Evolutionary conservation across 2,888 invertebrate species (phyloP).

Genomic region (Meganola albula): DNA sequence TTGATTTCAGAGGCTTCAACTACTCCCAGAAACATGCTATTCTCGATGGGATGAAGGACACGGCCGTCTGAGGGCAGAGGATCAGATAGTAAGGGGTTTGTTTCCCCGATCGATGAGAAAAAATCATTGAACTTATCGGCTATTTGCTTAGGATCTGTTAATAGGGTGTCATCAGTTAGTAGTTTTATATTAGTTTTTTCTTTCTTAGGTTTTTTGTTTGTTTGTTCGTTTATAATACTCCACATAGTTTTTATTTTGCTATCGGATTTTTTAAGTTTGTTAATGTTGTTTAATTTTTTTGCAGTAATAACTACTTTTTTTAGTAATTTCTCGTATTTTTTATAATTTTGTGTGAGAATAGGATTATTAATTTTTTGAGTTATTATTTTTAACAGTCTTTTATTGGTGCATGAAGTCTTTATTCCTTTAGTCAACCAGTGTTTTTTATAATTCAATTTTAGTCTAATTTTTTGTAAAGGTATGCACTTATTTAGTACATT

Average conservation of each 20-base stretch:
- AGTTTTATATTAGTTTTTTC: slow-evolving; percentile 1
- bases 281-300: background rate
- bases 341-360: background rate
- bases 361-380: background rate
- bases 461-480: background rate
- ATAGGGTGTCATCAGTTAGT: background rate
- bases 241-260: background rate
- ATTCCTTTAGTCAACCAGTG: background rate
- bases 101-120: slow-evolving; percentile 1
- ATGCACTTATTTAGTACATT: background rate
- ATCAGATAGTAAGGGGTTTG: background rate
- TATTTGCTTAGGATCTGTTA: background rate
- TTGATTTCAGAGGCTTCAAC: slow-evolving; percentile 3
- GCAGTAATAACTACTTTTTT: background rate
- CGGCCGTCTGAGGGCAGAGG: background rate
- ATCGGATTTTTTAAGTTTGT: background rate
- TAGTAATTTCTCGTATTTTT: background rate
- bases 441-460: background rate
- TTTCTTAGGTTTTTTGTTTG: background rate
- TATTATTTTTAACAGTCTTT: background rate
- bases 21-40: slow-evolving; percentile 3
- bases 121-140: background rate
- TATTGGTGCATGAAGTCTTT: background rate
- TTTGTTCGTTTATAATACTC: background rate
- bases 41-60: slow-evolving; percentile 1